phyloP scores from a whole-genome alignment of 2,113 vertebrate genomes.

The Calypte anna region DNA sequence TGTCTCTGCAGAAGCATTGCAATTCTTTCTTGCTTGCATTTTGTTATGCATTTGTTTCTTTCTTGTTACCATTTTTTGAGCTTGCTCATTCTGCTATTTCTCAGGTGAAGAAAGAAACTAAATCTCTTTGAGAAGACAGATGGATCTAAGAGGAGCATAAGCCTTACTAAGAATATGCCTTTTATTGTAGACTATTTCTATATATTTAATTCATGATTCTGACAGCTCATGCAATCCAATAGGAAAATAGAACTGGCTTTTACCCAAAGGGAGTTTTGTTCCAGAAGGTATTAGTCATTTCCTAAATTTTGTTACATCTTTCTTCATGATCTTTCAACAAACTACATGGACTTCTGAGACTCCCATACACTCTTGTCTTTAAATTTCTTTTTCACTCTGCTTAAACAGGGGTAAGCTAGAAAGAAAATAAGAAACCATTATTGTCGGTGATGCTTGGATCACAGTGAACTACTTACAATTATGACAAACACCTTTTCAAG shows the following conservation, averaged over 20 bases:
- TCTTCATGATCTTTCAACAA: neutral
- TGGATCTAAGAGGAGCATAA: constrained; percentile 9
- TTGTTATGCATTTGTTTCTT: constrained; percentile 33
- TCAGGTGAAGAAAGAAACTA: constrained; percentile 46
- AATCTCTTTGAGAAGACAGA: constrained; percentile 44
- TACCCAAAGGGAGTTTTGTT: neutral
- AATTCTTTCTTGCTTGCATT: constrained; percentile 46
- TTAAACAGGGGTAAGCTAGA: neutral
- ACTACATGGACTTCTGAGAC: neutral
- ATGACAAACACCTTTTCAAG: neutral
- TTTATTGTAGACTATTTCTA: constrained; percentile 32
- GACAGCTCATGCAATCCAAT: neutral
- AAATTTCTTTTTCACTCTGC: neutral
- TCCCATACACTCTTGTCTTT: neutral
- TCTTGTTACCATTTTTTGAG: neutral
- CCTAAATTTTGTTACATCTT: neutral
- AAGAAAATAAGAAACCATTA: neutral
- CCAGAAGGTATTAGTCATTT: neutral
- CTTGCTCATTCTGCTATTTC: constrained; percentile 49
- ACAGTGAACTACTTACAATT: neutral
- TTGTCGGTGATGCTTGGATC: neutral
- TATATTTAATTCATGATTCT: constrained; percentile 6
- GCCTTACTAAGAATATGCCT: constrained; percentile 9
- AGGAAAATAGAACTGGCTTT: constrained; percentile 7
- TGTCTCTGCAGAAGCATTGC: constrained; percentile 10